These are phyloP conservation scores for Psilopogon haemacephalus DNA, from an alignment of 2,113 vertebrate genomes.

Conservation along the genomic window DNA sequence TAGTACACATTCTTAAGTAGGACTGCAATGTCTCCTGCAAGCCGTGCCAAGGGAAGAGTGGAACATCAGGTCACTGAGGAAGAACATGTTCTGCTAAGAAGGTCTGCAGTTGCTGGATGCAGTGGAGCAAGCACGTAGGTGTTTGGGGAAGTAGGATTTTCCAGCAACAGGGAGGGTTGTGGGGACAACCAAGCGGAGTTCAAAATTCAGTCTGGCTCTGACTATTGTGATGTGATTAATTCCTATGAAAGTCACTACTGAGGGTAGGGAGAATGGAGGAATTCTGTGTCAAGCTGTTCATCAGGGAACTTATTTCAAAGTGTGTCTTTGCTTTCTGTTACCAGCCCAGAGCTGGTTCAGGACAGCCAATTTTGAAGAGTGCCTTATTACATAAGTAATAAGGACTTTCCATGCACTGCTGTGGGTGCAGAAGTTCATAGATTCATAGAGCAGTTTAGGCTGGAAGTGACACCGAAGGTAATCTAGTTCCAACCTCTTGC, in stretches of 20 bases:
- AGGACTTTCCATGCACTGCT: not conserved
- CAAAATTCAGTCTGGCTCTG: not conserved
- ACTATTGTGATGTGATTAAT: not conserved
- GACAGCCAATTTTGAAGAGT: not conserved
- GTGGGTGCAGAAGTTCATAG: not conserved
- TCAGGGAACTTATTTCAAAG: not conserved
- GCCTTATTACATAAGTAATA: not conserved
- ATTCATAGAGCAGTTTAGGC: too few relatives aligned
- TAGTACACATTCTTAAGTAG: not conserved
- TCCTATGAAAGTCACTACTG: not conserved
- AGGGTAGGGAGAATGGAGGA: not conserved
- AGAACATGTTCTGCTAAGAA: not conserved
- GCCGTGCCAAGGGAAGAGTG: not conserved
- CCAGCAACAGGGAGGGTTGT: not conserved
- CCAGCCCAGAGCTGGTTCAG: not conserved
- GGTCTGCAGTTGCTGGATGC: not conserved
- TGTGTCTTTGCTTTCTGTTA: not conserved
- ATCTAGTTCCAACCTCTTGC: too few relatives aligned
- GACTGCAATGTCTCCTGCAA: not conserved
- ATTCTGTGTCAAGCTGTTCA: not conserved
- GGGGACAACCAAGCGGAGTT: not conserved
- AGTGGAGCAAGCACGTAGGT: not conserved
- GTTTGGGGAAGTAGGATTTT: not conserved
- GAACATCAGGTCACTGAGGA: not conserved
- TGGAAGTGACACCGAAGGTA: too few relatives aligned